These are phyloP conservation scores for Heliothis subflexa DNA, from an alignment of 1,140 invertebrate genomes.

Conservation along the genomic window DNA sequence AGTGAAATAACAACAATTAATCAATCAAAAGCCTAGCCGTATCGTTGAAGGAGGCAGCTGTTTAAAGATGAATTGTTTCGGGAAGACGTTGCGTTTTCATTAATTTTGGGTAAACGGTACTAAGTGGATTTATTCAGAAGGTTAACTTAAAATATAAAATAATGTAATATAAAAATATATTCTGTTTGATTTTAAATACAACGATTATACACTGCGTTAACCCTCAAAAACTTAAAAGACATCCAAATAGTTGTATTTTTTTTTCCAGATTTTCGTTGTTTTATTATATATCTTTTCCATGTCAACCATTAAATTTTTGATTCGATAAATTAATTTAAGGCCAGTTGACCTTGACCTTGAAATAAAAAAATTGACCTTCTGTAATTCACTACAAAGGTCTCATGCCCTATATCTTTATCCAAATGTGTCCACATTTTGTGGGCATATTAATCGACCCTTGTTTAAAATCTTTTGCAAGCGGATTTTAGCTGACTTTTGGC, in stretches of 20 bases:
- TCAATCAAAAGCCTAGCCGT: slow-evolving; percentile 31
- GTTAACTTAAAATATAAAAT: neutral
- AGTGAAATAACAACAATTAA: slow-evolving; percentile 39
- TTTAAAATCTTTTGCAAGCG: neutral
- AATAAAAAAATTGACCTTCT: neutral
- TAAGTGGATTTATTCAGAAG: neutral
- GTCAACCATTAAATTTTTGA: too few species aligned
- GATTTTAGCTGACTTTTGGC: slow-evolving; percentile 22
- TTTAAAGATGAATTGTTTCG: slow-evolving; percentile 38
- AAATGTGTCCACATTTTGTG: neutral
- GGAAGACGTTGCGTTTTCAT: slow-evolving; percentile 24
- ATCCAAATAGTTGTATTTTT: too few species aligned
- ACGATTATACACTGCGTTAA: too few species aligned
- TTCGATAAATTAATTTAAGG: too few species aligned
- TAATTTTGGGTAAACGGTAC: slow-evolving; percentile 8
- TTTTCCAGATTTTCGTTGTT: too few species aligned
- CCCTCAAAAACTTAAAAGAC: too few species aligned
- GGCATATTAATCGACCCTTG: slow-evolving; percentile 3
- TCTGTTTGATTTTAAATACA: too few species aligned
- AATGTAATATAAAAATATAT: too few species aligned
- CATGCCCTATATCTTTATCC: slow-evolving; percentile 3
- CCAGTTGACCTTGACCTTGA: neutral
- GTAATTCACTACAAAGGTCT: neutral
- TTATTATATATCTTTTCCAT: too few species aligned
- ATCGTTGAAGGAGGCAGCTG: slow-evolving; percentile 28